Percentiles rank a stretch among this genome's conserved stretches.
phyloP scores from a whole-genome alignment of 2,797 vertebrate genomes.

The Acropternis orthonyx region DNA sequence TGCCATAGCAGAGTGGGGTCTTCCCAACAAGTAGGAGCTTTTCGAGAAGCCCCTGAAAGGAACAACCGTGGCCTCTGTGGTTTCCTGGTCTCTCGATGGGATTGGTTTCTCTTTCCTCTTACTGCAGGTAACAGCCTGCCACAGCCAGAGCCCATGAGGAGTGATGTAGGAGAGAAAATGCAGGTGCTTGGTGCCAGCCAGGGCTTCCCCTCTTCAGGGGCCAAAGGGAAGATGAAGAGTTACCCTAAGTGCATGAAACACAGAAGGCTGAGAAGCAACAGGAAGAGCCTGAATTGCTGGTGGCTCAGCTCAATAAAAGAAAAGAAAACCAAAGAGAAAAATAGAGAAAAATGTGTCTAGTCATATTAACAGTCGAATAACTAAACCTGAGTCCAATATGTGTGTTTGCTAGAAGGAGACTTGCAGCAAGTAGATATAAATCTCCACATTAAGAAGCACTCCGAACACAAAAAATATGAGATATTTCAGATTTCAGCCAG shows the following conservation, averaged over 20 bases:
- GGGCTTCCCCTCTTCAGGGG: background rate
- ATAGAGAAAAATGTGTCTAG: background rate
- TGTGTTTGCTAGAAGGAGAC: background rate
- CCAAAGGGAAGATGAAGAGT: background rate
- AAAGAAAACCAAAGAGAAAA: background rate
- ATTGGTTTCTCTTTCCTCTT: background rate
- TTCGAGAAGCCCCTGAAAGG: background rate
- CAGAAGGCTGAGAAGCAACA: background rate
- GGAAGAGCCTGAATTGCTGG: background rate
- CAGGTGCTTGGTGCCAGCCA: fast-evolving
- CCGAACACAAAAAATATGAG: background rate
- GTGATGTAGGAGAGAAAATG: background rate
- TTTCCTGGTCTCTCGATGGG: background rate
- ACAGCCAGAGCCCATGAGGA: background rate
- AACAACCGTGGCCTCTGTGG: fast-evolving
- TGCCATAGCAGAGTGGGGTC: background rate
- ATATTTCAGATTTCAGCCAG: background rate
- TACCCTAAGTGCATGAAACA: background rate
- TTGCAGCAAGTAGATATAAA: background rate
- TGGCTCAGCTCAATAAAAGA: background rate
- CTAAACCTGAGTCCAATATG: background rate
- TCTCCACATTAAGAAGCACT: background rate
- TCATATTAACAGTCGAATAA: background rate
- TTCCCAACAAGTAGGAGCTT: background rate
- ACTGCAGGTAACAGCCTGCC: background rate